Evolutionary conservation across 1,140 invertebrate genomes (phyloP).

Genomic region (Ceratoteleas bidentatus): DNA sequence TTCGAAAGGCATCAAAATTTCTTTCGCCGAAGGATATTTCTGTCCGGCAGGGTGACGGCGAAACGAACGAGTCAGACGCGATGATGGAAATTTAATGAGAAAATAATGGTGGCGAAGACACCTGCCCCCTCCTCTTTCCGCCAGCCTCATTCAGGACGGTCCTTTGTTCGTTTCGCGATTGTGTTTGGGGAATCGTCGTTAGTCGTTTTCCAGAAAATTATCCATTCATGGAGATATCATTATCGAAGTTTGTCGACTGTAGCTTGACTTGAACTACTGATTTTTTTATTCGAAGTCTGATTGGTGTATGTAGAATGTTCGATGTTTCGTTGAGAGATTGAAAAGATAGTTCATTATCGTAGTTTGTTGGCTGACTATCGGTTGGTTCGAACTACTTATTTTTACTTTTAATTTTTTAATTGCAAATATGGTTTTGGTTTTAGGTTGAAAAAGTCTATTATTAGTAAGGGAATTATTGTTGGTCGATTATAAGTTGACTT

Average conservation of each 20-base stretch:
- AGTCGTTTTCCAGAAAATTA: no score
- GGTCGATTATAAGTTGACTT: no score
- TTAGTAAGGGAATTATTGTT: neutral
- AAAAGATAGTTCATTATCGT: no score
- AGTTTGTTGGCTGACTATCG: no score
- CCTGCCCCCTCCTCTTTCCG: neutral
- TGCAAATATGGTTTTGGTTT: no score
- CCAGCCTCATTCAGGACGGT: neutral
- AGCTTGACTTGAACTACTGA: no score
- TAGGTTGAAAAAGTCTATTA: no score
- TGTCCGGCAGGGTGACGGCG: constrained; percentile 25
- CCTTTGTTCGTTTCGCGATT: constrained; percentile 21
- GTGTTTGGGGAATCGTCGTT: no score
- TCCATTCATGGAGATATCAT: neutral
- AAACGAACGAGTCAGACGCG: constrained; percentile 32
- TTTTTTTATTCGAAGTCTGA: no score
- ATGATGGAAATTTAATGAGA: constrained; percentile 63
- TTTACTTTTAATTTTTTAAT: neutral
- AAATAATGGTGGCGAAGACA: constrained; percentile 36
- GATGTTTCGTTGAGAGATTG: no score
- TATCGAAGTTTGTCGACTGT: no score
- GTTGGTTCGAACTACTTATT: neutral
- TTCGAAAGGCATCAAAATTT: constrained; percentile 56
- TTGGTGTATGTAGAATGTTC: no score
- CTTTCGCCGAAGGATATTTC: constrained; percentile 37